Evolutionary conservation across 2,888 invertebrate genomes (phyloP).

Genomic region (Dromius quadrimaculatus): DNA sequence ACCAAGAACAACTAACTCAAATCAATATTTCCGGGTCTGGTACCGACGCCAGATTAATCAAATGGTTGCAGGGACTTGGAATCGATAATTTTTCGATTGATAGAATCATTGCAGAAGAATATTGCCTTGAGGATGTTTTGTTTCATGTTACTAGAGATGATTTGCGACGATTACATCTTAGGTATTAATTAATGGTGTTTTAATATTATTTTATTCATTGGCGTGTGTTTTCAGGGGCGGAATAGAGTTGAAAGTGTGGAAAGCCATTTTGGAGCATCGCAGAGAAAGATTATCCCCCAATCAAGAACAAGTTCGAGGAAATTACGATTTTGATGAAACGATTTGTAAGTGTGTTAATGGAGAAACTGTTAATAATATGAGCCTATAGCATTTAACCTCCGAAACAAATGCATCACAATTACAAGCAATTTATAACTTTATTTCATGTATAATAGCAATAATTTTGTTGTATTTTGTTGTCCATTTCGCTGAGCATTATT

Average conservation of each 20-base stretch:
- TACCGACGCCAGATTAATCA: conserved; percentile 72
- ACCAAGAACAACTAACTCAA: conserved; percentile 47
- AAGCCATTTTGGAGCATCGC: conserved; percentile 78
- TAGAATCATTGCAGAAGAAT: conserved; percentile 80
- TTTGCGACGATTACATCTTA: conserved; percentile 80
- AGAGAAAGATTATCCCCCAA: conserved; percentile 54
- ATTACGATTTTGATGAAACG: conserved; percentile 61
- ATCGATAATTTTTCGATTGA: conserved; percentile 77
- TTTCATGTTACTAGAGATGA: conserved; percentile 86
- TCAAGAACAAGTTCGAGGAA: conserved; percentile 55
- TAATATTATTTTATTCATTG: conserved; percentile 3
- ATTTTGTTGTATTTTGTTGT: conserved; percentile 44
- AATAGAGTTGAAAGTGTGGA: conserved; percentile 87
- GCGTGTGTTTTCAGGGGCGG: conserved; percentile 75
- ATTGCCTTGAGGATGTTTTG: conserved; percentile 83
- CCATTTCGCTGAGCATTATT: conserved; percentile 24
- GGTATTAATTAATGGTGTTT: conserved; percentile 73
- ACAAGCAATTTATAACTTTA: conserved; percentile 37
- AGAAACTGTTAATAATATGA: conserved; percentile 42
- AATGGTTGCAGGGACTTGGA: conserved; percentile 79
- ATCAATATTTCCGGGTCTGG: conserved; percentile 56
- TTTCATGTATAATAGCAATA: conserved; percentile 25
- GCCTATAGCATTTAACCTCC: conserved; percentile 41
- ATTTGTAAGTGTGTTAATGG: conserved; percentile 50
- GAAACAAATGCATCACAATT: conserved; percentile 13